These are phyloP conservation scores for Tenthredo notha DNA, from an alignment of 2,888 invertebrate genomes.

Conservation along the genomic window DNA sequence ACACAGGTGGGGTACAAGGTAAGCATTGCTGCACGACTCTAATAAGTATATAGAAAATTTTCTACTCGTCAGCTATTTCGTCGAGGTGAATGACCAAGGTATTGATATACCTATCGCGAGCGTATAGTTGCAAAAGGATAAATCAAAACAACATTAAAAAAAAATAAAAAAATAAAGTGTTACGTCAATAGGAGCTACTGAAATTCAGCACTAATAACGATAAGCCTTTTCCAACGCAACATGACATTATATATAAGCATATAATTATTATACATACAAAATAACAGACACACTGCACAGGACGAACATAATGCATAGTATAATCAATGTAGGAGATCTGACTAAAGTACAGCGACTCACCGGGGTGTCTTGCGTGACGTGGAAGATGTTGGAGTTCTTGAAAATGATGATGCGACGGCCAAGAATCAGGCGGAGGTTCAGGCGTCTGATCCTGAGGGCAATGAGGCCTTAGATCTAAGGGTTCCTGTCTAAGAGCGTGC, in stretches of 20 bases:
- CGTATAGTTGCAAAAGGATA: not conserved
- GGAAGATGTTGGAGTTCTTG: conserved; percentile 69
- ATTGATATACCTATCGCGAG: not conserved
- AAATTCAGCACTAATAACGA: not conserved
- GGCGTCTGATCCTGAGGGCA: conserved; percentile 79
- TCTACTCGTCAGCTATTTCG: not conserved
- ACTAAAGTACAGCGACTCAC: conserved; percentile 57
- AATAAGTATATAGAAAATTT: not conserved
- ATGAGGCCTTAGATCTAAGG: conserved; percentile 90
- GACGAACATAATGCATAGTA: not conserved
- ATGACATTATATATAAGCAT: not conserved
- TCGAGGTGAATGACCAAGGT: conserved; percentile 1
- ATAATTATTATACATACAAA: not conserved
- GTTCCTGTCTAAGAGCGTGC: conserved; percentile 86
- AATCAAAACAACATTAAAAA: not conserved
- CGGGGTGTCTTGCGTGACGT: conserved; percentile 72
- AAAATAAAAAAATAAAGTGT: not conserved
- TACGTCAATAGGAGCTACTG: not conserved
- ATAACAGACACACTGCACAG: too few species aligned
- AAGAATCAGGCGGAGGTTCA: conserved; percentile 72
- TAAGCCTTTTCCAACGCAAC: not conserved
- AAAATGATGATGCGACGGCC: conserved; percentile 72
- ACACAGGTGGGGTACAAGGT: not conserved
- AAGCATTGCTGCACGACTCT: not conserved
- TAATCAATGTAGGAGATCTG: not conserved